Evolutionary conservation across 2,888 invertebrate genomes (phyloP).

Genomic region (Ophion ellenae): DNA sequence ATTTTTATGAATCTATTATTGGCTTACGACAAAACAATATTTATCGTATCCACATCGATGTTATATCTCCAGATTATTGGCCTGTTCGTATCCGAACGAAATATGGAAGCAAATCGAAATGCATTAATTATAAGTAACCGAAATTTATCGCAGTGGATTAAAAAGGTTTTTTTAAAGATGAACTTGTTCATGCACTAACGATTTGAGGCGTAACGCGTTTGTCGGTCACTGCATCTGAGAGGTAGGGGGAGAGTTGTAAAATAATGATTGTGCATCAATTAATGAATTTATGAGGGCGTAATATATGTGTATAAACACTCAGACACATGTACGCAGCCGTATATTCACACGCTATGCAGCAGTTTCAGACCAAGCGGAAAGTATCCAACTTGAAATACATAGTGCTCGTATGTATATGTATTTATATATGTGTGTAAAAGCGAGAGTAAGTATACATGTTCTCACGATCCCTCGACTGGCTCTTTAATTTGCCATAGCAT

Average conservation of each 20-base stretch:
- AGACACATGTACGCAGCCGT: neutral
- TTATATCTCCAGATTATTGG: no score
- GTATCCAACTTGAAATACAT: conserved; percentile 26
- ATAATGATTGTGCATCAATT: conserved; percentile 32
- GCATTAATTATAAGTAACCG: neutral
- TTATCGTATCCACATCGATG: no score
- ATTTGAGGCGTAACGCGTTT: neutral
- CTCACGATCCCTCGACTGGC: conserved; percentile 51
- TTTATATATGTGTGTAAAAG: conserved; percentile 10
- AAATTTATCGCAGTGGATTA: neutral
- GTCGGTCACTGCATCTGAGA: neutral
- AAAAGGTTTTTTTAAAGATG: neutral
- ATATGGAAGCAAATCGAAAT: neutral
- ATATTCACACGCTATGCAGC: conserved; percentile 11
- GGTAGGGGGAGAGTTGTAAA: neutral
- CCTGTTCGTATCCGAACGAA: neutral
- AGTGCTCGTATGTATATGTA: conserved; percentile 1
- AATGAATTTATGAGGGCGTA: conserved; percentile 36
- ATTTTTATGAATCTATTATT: no score
- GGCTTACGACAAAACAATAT: no score
- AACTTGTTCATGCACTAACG: neutral
- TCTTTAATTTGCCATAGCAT: conserved; percentile 29
- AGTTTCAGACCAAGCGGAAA: conserved; percentile 50
- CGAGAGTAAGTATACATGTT: conserved; percentile 47
- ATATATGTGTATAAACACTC: neutral